Evolutionary conservation across 2,888 invertebrate species (phyloP), one percentile per base, ranked within the genome.

Genomic region (Allophyes oxyacanthae): DNA sequence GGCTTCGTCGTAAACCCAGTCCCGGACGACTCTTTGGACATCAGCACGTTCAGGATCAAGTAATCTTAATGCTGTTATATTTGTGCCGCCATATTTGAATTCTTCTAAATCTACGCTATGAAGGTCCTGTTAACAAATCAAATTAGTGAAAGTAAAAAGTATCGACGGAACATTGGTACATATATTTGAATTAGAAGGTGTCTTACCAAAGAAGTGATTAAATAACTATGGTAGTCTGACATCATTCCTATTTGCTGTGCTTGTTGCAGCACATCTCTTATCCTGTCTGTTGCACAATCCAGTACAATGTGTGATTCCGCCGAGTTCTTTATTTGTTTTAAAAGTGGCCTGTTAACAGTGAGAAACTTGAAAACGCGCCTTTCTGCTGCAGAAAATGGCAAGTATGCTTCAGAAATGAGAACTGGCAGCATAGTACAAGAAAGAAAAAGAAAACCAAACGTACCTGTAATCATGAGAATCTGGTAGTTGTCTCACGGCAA

Each of bases 231-330:
- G 85, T 98, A 97, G 85, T 98, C 98, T 68, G 98, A 98, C 97
- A 99, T 98, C 98, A 99, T 98, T 66, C 99, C 99, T 73, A 99
- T 97, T 94, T 98, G 98, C 89, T 98, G 98, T 8, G 98, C 98
- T 90, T 99, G 98, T 82, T 98, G 98, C 55, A 98, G 91, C 15
- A 98, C 97, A 77, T 97, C 96, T 81, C 97, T 96, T 69, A 98
- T 97, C 82, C 97, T 96, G 58, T 98, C 97, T 0, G 97, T 97
- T 13, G 97, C 96, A 81, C 98, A 98, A 89, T 98, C 98, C 51
- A 98, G 93, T 6, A 98, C 97, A 72, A 98, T 98, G 84, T 98
- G 98, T 0, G 98, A 98, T 87, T 98, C 98, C 0, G 97, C 98
- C 0, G 98, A 97, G 88, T 98, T 98, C 90, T 98, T 98, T 79